A percentile compares a stretch with the other conserved stretches of the same genome.
These are phyloP conservation scores for Drosophila gaucha DNA, from an alignment of 2,888 invertebrate genomes.

Conservation along the genomic window DNA sequence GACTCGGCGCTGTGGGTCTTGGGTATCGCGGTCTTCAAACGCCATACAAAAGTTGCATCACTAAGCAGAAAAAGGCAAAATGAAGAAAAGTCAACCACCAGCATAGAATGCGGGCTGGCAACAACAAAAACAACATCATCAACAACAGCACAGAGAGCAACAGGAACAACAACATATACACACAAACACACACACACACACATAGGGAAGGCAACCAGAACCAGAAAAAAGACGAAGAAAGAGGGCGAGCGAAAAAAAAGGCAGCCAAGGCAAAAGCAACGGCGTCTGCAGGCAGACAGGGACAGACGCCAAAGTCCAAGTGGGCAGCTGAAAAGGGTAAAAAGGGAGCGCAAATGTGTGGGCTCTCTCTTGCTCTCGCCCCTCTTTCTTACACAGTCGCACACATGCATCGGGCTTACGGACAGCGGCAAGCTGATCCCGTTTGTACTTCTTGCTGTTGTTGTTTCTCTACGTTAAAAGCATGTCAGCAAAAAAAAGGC, in stretches of 20 bases:
- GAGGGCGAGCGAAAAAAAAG: constrained; percentile 29
- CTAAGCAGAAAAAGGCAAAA: constrained; percentile 69
- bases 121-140: constrained; percentile 31
- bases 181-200: not conserved
- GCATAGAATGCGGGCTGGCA: constrained; percentile 80
- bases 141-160: constrained; percentile 20
- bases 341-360: constrained; percentile 40
- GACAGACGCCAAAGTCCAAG: constrained; percentile 48
- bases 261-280: constrained; percentile 34
- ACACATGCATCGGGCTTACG: constrained; percentile 40
- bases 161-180: constrained; percentile 21
- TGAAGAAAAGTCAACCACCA: constrained; percentile 82
- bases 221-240: constrained; percentile 33
- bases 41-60: constrained; percentile 70
- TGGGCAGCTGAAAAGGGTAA: constrained; percentile 47
- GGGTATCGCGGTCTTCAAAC: constrained; percentile 41
- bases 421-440: constrained; percentile 59
- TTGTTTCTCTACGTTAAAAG: constrained; percentile 35
- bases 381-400: constrained; percentile 9
- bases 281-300: constrained; percentile 28
- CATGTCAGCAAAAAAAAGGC: constrained; percentile 51
- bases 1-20: constrained; percentile 26
- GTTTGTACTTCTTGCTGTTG: constrained; percentile 44
- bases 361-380: constrained; percentile 1
- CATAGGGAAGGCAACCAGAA: constrained; percentile 52